Conservation (phyloP, 2,888 invertebrate species). For the Lasioglossum malachurum region DNA sequence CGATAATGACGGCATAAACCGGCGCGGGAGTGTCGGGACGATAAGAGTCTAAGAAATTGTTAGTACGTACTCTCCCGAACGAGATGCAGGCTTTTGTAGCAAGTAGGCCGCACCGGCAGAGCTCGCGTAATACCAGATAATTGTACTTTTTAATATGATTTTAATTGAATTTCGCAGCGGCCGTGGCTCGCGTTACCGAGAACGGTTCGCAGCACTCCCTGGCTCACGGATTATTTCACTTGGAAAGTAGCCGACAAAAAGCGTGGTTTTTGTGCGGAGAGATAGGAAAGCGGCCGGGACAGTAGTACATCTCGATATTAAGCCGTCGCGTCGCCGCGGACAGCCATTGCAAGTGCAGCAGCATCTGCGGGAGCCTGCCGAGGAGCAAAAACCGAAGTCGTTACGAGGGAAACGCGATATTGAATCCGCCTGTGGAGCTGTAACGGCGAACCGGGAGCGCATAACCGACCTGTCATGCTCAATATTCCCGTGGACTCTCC, state of each 20-base stretch:
- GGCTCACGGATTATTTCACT: neutral
- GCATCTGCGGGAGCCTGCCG: neutral
- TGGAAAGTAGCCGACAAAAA: constrained; percentile 1
- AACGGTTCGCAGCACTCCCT: neutral
- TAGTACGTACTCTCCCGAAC: neutral
- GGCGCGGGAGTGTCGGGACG: neutral
- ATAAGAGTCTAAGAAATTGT: neutral
- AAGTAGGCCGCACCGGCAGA: neutral
- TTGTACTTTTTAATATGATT: neutral
- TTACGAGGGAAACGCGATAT: constrained; percentile 31
- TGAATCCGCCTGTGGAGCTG: constrained; percentile 34
- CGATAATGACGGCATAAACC: neutral
- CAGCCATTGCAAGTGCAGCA: constrained; percentile 8
- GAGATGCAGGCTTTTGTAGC: neutral
- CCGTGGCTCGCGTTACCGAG: neutral
- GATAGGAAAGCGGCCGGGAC: neutral
- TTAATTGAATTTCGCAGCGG: neutral
- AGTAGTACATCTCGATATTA: constrained; percentile 36
- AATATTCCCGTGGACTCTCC: constrained; percentile 11
- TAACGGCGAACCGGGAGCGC: neutral
- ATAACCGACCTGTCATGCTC: constrained; percentile 15
- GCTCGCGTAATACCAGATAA: neutral
- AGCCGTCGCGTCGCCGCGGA: constrained; percentile 7
- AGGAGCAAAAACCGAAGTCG: neutral
- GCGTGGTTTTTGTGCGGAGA: neutral